These are phyloP conservation scores for Crocuta crocuta DNA, from an alignment of 2,113 vertebrate genomes.

Conservation along the genomic window DNA sequence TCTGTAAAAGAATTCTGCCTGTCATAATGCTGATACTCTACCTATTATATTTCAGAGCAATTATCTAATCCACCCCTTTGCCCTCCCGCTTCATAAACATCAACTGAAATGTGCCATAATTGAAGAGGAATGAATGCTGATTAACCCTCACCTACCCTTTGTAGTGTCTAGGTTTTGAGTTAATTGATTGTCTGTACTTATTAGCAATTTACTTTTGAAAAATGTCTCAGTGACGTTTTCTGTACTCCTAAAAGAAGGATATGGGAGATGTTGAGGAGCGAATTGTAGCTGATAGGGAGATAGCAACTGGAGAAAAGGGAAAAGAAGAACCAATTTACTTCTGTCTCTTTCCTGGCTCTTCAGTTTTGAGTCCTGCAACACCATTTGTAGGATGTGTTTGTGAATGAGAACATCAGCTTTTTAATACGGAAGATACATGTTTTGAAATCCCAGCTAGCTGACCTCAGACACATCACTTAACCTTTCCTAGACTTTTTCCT, in stretches of 20 bases:
- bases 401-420: not conserved
- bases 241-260: not conserved
- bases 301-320: not conserved
- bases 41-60: slow-evolving; percentile 66
- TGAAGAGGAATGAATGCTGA: slow-evolving; percentile 70
- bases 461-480: not conserved
- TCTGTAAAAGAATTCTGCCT: slow-evolving; percentile 27
- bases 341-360: not conserved
- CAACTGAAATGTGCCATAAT: slow-evolving; percentile 61
- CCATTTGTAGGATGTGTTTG: not conserved
- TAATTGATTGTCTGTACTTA: slow-evolving; percentile 52
- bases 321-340: not conserved
- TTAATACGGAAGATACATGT: not conserved
- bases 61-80: slow-evolving; percentile 63
- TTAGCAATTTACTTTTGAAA: slow-evolving; percentile 22
- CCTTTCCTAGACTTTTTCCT: not conserved
- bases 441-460: slow-evolving; percentile 2
- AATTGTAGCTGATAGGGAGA: not conserved
- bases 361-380: not conserved
- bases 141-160: slow-evolving; percentile 46
- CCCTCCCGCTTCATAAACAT: slow-evolving; percentile 61
- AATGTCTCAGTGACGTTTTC: not conserved
- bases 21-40: not conserved
- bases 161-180: slow-evolving; percentile 19
- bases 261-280: too few relatives aligned